phyloP scores from a whole-genome alignment of 2,797 vertebrate genomes.

The Sebastes variabilis region DNA sequence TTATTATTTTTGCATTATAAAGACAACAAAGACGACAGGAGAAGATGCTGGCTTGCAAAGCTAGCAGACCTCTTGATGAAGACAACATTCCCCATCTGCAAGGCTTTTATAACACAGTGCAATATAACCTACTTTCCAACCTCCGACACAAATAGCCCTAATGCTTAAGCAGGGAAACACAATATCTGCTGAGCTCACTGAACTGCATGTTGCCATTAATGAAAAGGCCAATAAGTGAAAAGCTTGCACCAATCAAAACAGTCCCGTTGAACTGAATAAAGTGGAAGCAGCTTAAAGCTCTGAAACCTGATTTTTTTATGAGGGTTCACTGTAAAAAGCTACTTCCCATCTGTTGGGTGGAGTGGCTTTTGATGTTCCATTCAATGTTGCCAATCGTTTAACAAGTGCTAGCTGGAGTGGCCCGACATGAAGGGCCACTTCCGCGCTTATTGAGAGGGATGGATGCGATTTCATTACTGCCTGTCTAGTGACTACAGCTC shows the following conservation, averaged over 20 bases:
- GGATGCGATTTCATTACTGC: conserved; percentile 59
- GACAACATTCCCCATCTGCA: not conserved
- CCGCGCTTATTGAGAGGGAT: conserved; percentile 64
- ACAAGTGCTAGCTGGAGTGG: conserved; percentile 63
- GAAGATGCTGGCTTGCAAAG: not conserved
- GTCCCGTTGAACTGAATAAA: conserved; percentile 24
- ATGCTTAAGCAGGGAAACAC: conserved; percentile 6
- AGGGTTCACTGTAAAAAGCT: conserved; percentile 42
- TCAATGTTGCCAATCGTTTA: conserved; percentile 71
- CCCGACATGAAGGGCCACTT: conserved; percentile 60
- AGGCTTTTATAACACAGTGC: not conserved
- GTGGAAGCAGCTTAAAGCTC: conserved; percentile 26
- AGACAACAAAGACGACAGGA: not conserved
- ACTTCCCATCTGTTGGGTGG: conserved; percentile 55
- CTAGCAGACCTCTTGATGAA: not conserved
- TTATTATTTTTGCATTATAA: not conserved
- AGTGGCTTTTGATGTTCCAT: conserved; percentile 71
- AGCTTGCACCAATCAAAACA: conserved; percentile 26
- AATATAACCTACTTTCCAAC: not conserved
- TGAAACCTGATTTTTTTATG: conserved; percentile 34
- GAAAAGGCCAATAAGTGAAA: conserved; percentile 37
- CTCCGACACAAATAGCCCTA: not conserved
- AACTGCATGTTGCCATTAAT: conserved; percentile 9
- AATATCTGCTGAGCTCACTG: conserved; percentile 5
- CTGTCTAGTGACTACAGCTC: conserved; percentile 34